Conservation (phyloP, 2,888 invertebrate species). For the Trichopoda pennipes region DNA sequence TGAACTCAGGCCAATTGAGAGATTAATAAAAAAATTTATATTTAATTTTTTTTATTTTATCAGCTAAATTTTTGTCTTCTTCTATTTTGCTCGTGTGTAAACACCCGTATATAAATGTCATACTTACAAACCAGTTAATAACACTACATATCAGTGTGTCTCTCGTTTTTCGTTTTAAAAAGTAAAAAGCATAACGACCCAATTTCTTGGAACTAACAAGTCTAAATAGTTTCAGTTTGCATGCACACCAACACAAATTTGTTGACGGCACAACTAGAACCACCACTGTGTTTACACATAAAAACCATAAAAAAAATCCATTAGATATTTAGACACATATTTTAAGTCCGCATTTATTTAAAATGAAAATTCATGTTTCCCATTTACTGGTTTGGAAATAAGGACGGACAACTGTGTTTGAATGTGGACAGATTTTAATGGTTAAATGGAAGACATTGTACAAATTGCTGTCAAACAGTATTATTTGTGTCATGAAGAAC, state of each 20-base stretch:
- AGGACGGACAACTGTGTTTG: background rate
- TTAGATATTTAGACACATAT: background rate
- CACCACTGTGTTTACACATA: constrained; percentile 6
- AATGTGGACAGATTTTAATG: background rate
- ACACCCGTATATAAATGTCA: constrained; percentile 36
- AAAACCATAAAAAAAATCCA: background rate
- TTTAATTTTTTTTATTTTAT: too few species aligned
- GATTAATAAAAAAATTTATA: too few species aligned
- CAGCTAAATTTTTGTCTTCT: too few species aligned
- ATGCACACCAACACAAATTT: constrained; percentile 31
- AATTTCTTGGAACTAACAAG: constrained; percentile 29
- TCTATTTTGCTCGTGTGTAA: background rate
- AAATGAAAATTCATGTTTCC: too few species aligned
- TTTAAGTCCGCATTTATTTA: background rate
- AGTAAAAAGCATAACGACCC: background rate
- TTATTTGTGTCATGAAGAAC: too few species aligned
- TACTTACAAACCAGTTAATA: constrained; percentile 41
- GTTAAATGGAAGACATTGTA: too few species aligned
- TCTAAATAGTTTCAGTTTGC: background rate
- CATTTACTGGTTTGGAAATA: background rate
- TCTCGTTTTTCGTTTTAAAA: background rate
- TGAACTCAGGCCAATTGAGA: too few species aligned
- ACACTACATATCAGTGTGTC: background rate
- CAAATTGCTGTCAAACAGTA: too few species aligned
- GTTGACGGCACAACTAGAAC: constrained; percentile 42